Evolutionary conservation across 2,113 vertebrate species (phyloP), one percentile per base, ranked within the genome.

Genomic region (Lophotis ruficrista): DNA sequence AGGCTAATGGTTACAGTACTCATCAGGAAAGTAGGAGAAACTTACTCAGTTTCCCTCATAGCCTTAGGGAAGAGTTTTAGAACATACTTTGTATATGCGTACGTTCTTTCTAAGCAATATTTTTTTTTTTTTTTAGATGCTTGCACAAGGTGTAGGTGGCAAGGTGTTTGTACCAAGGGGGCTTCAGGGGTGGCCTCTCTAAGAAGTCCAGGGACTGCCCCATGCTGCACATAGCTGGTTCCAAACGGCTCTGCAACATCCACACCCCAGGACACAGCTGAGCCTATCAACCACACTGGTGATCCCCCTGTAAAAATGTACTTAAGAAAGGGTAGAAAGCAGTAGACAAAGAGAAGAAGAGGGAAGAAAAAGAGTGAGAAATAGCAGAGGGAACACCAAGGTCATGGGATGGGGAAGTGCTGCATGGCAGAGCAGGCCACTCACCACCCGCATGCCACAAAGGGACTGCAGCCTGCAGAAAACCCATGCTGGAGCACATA

Each of bases 201-300:
- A 21, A 71, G 33, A 76, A 33, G 33, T 28, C 20, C 53, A 28
- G 11, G 18, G 25, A 7, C 23, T 68, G 35, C 6, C 25, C 19
- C 2, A 0, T 35, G n/a, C 15, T 1, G 1, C 33, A 33, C 18
- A 17, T 22, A 28, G 18, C 13, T 0, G 0, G 19, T 62, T 70
- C 64, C 37, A 64, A 27, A 15, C 8, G 6, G 7, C 15, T 65
- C 38, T 0, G 0, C 41, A 25, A 5, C 13, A 41, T 45, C 35
- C 45, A 30, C 7, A 12, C 7, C 24, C 6, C 37, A 11, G 57
- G 57, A 31, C 28, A 37, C 10, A 33, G 47, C 31, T 61, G 27
- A 83, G 33, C 13, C 56, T 1, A 0, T 57, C 28, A 62, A 23
- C 31, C 12, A 19, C 1, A 0, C 33, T 27, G 17, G 24, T 23